Evolutionary conservation across 2,113 vertebrate genomes (phyloP).

Genomic region (Climacteris rufus): DNA sequence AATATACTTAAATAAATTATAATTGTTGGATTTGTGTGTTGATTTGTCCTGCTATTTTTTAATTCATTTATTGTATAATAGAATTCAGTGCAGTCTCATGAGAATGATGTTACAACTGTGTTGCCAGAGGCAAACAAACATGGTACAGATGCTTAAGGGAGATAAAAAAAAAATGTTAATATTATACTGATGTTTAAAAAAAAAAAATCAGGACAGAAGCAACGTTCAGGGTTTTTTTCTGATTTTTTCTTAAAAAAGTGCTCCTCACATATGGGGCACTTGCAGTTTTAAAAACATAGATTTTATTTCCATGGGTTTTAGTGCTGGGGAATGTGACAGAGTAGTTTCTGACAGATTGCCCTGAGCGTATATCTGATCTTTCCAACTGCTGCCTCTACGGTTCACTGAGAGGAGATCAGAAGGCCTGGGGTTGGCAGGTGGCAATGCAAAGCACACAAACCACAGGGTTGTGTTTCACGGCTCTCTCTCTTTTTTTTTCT

Average conservation of each 20-base stretch:
- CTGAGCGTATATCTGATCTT: constrained; percentile 30
- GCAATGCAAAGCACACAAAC: constrained; percentile 6
- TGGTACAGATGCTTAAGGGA: neutral
- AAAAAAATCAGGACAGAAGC: neutral
- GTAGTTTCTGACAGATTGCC: constrained; percentile 50
- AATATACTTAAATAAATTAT: neutral
- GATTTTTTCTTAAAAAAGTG: neutral
- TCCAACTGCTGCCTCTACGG: neutral
- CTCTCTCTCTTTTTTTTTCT: neutral
- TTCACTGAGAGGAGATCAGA: constrained; percentile 50
- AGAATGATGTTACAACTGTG: neutral
- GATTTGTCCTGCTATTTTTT: neutral
- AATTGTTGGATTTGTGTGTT: neutral
- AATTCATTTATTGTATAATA: neutral
- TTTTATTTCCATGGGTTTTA: neutral
- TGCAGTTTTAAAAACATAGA: neutral
- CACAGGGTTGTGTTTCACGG: neutral
- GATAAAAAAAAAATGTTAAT: neutral
- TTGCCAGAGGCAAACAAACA: constrained; percentile 22
- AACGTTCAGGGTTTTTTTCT: fast-evolving
- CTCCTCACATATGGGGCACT: neutral
- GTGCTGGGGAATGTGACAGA: neutral
- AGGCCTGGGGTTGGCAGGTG: constrained; percentile 17
- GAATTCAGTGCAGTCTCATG: neutral
- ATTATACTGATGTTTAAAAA: neutral